Evolutionary conservation across 2,888 invertebrate genomes (phyloP), one percentile per base, ranked within the genome.

Genomic region (Drosophila ezoana): DNA sequence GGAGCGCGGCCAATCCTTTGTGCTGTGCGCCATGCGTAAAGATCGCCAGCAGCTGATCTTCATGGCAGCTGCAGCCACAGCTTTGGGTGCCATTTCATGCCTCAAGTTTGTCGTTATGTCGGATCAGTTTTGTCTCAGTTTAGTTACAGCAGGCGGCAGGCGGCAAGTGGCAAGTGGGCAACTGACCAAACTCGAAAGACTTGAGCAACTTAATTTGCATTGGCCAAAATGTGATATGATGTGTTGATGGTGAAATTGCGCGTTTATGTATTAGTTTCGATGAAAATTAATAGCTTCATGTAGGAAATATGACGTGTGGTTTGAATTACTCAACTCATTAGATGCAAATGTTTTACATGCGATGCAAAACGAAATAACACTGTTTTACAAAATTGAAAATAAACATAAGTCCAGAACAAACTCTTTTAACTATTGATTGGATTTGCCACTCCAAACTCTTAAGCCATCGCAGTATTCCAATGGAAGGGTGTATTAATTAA

Each of bases 171-270:
- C 23, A 28, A 44, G 8, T 13, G 51, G 40, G 35, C 72, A 76
- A 64, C 65, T 66, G 63, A 72, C 81, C 67, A 72, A 82, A 87
- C 87, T 58, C 73, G 87, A 70, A 84, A 61, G 48, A 69, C 84
- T 77, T 87, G 58, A 53, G 82, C 87, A 84, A 84, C 82, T 60
- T 73, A 78, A 80, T 87, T 85, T 76, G 85, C 85, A 81, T 81
- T 76, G 65, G 52, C 63, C 51, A 44, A 43, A 74, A 28, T 28
- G 44, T 43, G 33, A 73, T 56, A 47, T 49, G 44, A 74, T 60
- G 57, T 40, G 43, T 61, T 44, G 49, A 51, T 79, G 72, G 77
- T 79, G 80, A 78, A 78, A 76, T 76, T 72, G 72, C 57, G 38
- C 43, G 60, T 53, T 74, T 70, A 47, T 63, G 61, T 57, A 58